Conservation (phyloP, 2,888 invertebrate species). For the Cephus rjabovi region DNA sequence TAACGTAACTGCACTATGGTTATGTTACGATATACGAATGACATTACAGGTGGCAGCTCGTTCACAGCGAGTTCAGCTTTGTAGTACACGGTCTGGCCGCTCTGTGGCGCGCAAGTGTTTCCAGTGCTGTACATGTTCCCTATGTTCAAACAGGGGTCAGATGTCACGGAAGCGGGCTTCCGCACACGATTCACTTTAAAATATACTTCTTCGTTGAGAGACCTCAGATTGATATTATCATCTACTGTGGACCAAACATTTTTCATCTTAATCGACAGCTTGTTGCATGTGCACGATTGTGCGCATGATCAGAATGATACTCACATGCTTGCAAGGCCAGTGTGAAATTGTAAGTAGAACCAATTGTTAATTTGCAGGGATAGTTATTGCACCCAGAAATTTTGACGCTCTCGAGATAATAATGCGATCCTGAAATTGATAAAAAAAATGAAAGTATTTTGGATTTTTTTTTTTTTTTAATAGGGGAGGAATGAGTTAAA, state of each 20-base stretch:
- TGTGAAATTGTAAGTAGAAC: constrained; percentile 12
- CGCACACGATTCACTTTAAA: constrained; percentile 1
- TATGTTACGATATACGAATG: not conserved
- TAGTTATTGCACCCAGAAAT: constrained; percentile 4
- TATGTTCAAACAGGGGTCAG: constrained; percentile 7
- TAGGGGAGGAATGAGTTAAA: not conserved
- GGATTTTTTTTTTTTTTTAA: not conserved
- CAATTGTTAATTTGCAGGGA: constrained; percentile 11
- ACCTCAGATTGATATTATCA: not conserved
- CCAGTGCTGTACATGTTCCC: not conserved
- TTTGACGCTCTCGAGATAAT: constrained; percentile 8
- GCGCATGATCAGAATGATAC: not conserved
- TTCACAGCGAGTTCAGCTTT: not conserved
- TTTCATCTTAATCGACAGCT: not conserved
- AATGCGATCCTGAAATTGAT: constrained; percentile 6
- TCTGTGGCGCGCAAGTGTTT: not conserved
- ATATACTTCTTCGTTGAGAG: constrained; percentile 2
- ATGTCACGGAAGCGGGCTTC: not conserved
- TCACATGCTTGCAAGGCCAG: not conserved
- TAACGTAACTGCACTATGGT: not conserved
- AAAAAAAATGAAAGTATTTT: not conserved
- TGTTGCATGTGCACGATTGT: not conserved
- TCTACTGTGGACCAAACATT: not conserved
- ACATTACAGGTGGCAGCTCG: constrained; percentile 10
- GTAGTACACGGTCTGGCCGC: not conserved